Base-by-base conservation (phyloP, 2,797 vertebrate species). In the Sebastes minor region DNA sequence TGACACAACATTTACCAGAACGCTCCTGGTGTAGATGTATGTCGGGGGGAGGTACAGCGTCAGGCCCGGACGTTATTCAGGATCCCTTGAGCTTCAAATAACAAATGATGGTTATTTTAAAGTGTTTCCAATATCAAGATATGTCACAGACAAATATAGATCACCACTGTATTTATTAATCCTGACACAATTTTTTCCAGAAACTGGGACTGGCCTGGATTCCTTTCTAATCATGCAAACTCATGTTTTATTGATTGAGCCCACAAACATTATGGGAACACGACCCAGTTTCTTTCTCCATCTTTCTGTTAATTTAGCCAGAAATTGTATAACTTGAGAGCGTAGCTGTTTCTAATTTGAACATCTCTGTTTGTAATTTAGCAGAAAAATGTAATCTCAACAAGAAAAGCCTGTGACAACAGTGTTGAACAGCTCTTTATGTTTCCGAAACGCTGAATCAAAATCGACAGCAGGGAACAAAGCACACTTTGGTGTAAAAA, bases 181-280 rank as follows among this genome's bases (percentile, higher is more conserved):
- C 80, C 69, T 66, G 63, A 85, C 46, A 61, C 38, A 3, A 12
- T 73, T 81, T 74, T 74, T 25, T 11, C 28, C 72, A 38, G 28
- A 64, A 83, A 83, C 33, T 32, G 66, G 74, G 20, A 62, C 53
- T 53, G 74, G 63, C 67, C 80, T 77, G 67, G 59, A 63, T 80
- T 74, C 3, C 11, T 74, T 79, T 80, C 49, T 70, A 78, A 87
- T 82, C 66, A 79, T n/a, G n/a, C 4, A 67, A 77, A 81, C 13
- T 69, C 57, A 81, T 89, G 80, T 85, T 90, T 90, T 86, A 87
- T 89, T 86, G 72, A 91, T 87, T 23, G 49, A 74, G 73, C 22
- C 52, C 25, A 60, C 65, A 79, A 73, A 78, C 46, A 27, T 72
- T 52, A 5, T 28, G 56, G 59, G 77, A 88, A 62, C 70, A 35